A percentile compares a stretch with the other conserved stretches of the same genome.
Conservation (phyloP, 2,888 invertebrate species). For the Oxytorus armatus region DNA sequence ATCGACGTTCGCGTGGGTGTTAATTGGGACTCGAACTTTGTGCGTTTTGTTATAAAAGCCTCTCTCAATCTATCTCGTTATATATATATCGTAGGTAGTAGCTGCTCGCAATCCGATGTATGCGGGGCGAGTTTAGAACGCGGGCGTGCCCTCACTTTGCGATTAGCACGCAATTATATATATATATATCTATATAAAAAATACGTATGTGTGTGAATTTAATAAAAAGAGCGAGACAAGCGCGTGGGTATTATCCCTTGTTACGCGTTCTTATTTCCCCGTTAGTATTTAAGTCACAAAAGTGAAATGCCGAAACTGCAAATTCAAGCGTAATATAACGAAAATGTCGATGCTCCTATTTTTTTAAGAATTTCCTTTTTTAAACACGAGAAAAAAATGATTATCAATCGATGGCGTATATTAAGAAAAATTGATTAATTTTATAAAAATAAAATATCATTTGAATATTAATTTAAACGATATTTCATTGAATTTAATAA, state of each 20-base stretch:
- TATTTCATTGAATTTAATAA: no score
- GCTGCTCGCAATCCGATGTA: constrained; percentile 51
- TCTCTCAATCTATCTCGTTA: constrained; percentile 4
- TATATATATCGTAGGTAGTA: constrained; percentile 55
- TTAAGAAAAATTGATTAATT: no score
- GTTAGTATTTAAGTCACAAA: constrained; percentile 13
- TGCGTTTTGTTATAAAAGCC: constrained; percentile 60
- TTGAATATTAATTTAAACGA: no score
- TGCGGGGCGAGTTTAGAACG: constrained; percentile 31
- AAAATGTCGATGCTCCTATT: not conserved
- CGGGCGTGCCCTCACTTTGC: constrained; percentile 50
- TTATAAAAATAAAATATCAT: no score
- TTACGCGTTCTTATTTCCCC: constrained; percentile 5
- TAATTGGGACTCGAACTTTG: constrained; percentile 70
- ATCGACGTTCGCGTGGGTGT: constrained; percentile 62
- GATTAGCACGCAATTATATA: constrained; percentile 6
- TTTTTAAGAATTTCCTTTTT: not conserved
- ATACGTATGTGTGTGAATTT: constrained; percentile 2
- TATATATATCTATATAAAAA: constrained; percentile 12
- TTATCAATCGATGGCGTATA: constrained; percentile 7
- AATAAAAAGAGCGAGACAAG: constrained; percentile 23
- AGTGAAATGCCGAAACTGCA: constrained; percentile 3
- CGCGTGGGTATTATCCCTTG: constrained; percentile 56
- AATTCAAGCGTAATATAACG: constrained; percentile 11
- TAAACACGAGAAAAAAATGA: not conserved